These are phyloP conservation scores for Datnioides undecimradiatus DNA, from an alignment of 2,113 vertebrate genomes.

Conservation along the genomic window DNA sequence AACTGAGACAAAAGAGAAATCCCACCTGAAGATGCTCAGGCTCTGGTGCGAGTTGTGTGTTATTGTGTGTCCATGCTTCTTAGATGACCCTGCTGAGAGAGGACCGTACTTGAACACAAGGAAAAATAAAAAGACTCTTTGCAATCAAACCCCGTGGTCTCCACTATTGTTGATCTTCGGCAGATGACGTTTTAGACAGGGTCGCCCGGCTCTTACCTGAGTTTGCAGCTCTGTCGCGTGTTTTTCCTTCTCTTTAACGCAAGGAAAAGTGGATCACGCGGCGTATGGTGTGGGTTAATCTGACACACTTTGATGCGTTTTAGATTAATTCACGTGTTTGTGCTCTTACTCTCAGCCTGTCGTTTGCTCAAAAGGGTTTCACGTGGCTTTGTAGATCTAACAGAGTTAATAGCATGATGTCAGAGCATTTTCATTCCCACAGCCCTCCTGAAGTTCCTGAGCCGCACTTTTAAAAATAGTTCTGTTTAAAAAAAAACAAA, in stretches of 20 bases:
- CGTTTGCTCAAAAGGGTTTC: slow-evolving; percentile 30
- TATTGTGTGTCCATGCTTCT: slow-evolving; percentile 85
- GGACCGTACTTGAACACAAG: slow-evolving; percentile 85
- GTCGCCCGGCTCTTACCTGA: neutral
- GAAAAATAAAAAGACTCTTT: slow-evolving; percentile 86
- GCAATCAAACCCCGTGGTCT: slow-evolving; percentile 76
- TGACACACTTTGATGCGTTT: slow-evolving; percentile 31
- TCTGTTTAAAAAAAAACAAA: neutral
- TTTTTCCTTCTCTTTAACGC: neutral
- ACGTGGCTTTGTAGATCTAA: slow-evolving; percentile 37
- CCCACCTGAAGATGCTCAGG: slow-evolving; percentile 83
- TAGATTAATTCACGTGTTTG: slow-evolving; percentile 24
- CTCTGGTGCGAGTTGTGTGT: slow-evolving; percentile 86
- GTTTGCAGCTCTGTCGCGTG: neutral
- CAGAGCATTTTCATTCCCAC: slow-evolving; percentile 9
- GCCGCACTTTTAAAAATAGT: neutral
- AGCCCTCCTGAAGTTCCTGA: neutral
- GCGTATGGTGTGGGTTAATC: slow-evolving; percentile 11
- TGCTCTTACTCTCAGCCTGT: slow-evolving; percentile 12
- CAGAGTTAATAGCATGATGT: slow-evolving; percentile 11
- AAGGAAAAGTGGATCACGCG: neutral
- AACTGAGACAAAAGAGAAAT: slow-evolving; percentile 75
- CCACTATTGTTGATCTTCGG: slow-evolving; percentile 24
- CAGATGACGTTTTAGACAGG: neutral
- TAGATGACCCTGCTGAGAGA: slow-evolving; percentile 85